Conservation (phyloP, 2,888 invertebrate genomes). For the Pherbina coryleti region DNA sequence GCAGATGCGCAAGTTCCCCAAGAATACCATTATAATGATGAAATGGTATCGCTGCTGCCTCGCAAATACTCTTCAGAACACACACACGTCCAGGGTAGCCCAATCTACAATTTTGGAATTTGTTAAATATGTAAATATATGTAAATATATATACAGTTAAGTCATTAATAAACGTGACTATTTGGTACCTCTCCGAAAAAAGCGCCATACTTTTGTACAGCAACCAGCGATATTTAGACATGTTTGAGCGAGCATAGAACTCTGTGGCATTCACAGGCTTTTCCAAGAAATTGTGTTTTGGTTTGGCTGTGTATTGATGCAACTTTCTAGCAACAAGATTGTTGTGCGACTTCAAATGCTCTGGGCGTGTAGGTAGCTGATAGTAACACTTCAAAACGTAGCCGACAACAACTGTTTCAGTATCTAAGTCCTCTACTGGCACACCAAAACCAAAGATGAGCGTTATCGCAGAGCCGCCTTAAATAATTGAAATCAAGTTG, state of each 20-base stretch:
- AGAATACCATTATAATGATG: constrained; percentile 77
- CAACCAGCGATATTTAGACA: constrained; percentile 40
- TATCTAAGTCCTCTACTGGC: constrained; percentile 37
- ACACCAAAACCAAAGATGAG: constrained; percentile 44
- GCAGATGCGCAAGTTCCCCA: constrained; percentile 79
- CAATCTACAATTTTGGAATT: constrained; percentile 69
- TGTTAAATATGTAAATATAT: not conserved
- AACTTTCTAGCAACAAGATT: not conserved
- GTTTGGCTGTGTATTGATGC: not conserved
- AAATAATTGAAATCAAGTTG: not conserved
- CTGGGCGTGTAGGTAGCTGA: constrained; percentile 21
- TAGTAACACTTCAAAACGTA: constrained; percentile 38
- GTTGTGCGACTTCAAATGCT: constrained; percentile 8
- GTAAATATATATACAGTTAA: not conserved
- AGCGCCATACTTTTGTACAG: constrained; percentile 40
- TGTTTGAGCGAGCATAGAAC: not conserved
- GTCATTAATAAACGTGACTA: constrained; percentile 31
- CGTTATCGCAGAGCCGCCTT: not conserved
- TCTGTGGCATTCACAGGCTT: not conserved
- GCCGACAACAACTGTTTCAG: constrained; percentile 38
- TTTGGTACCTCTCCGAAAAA: not conserved
- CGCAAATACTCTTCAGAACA: constrained; percentile 79
- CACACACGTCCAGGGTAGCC: constrained; percentile 78
- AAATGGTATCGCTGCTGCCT: constrained; percentile 77
- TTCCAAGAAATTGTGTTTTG: not conserved